Conservation (phyloP, 2,113 vertebrate species). For the Tympanuchus pallidicinctus region DNA sequence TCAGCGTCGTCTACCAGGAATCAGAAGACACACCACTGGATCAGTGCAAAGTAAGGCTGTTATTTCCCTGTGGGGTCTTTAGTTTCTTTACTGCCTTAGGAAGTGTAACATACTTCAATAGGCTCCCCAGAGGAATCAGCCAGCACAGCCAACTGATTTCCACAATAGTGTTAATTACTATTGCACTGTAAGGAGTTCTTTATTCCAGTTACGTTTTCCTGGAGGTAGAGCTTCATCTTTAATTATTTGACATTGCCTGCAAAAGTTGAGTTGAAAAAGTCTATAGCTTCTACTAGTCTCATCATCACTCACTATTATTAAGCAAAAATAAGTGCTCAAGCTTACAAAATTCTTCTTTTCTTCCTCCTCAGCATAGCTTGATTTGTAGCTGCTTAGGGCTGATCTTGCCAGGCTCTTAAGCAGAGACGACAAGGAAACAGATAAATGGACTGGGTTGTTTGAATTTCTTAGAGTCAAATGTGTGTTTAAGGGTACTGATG, state of each 20-base stretch:
- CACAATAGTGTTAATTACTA: background rate
- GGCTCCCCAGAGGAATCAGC: background rate
- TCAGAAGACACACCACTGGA: conserved; percentile 81
- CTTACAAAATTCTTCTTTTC: background rate
- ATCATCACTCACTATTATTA: background rate
- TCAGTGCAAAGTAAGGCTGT: conserved; percentile 86
- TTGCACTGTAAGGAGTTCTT: background rate
- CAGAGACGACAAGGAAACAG: background rate
- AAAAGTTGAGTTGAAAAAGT: background rate
- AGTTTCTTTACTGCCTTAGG: background rate
- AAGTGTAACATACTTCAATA: background rate
- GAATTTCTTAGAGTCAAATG: background rate
- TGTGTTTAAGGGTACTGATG: background rate
- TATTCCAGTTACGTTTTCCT: background rate
- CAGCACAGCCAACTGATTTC: background rate
- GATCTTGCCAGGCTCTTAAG: background rate
- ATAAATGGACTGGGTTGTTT: background rate
- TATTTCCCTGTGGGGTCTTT: background rate
- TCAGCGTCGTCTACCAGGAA: conserved; percentile 91
- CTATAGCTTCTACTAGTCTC: background rate
- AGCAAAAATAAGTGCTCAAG: background rate
- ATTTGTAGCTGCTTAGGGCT: background rate
- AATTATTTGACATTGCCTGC: background rate
- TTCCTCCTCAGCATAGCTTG: background rate
- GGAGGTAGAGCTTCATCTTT: background rate